These are phyloP conservation scores for Lydus trimaculatus DNA, from an alignment of 2,888 invertebrate genomes.

Conservation along the genomic window DNA sequence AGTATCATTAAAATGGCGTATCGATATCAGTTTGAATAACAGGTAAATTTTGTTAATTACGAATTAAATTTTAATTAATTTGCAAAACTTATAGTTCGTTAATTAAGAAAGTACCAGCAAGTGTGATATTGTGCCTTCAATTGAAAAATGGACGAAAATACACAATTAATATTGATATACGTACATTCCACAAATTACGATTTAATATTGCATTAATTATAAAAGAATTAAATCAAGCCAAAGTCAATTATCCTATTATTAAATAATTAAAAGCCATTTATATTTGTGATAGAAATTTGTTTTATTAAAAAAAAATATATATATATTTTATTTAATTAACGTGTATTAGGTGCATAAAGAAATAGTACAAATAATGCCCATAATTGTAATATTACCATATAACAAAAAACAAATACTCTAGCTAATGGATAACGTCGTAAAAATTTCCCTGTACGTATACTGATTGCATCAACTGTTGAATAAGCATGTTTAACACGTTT, in stretches of 20 bases:
- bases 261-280: conserved; percentile 12
- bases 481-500: conserved; percentile 80
- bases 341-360: conserved; percentile 64
- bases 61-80: conserved; percentile 6
- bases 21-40: conserved; percentile 54
- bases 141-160: conserved; percentile 46
- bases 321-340: conserved; percentile 29
- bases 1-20: conserved; percentile 48
- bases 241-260: conserved; percentile 26
- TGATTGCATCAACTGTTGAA: conserved; percentile 77
- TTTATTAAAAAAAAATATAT: conserved; percentile 10
- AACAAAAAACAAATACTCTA: conserved; percentile 81
- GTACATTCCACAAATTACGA: conserved; percentile 53
- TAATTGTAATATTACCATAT: conserved; percentile 84
- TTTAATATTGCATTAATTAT: conserved; percentile 52
- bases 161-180: conserved; percentile 49
- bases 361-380: conserved; percentile 84
- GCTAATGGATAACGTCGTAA: conserved; percentile 83
- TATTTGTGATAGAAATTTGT: neutral
- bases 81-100: conserved; percentile 42
- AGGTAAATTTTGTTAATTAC: conserved; percentile 39
- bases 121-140: conserved; percentile 48
- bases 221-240: conserved; percentile 47
- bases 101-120: conserved; percentile 46
- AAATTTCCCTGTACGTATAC: conserved; percentile 80